These are phyloP conservation scores for Cyphomyrus discorhynchus DNA, from an alignment of 2,113 vertebrate species.

Conservation along the genomic window DNA sequence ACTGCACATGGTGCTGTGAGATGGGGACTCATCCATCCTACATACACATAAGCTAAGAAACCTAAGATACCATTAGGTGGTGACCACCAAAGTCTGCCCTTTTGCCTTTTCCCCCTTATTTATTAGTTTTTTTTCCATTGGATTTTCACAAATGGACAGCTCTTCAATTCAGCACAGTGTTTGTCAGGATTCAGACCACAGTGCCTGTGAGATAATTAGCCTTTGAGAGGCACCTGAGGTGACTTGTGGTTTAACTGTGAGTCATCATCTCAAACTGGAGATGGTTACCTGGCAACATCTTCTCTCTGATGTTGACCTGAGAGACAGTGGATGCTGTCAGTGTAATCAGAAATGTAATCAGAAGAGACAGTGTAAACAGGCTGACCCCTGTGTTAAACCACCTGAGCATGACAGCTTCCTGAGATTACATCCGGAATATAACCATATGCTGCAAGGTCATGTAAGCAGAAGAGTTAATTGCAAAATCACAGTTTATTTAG, in stretches of 20 bases:
- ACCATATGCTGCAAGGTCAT: background rate
- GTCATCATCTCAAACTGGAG: conserved; percentile 7
- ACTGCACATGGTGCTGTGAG: background rate
- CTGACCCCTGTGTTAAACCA: background rate
- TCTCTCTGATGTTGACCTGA: conserved; percentile 6
- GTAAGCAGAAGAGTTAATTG: background rate
- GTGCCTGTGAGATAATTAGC: background rate
- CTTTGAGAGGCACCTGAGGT: conserved; percentile 14
- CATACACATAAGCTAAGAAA: background rate
- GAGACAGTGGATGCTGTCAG: conserved; percentile 9
- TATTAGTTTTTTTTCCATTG: background rate
- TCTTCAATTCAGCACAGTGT: background rate
- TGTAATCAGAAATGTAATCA: conserved; percentile 15
- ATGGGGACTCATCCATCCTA: background rate
- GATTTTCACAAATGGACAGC: background rate
- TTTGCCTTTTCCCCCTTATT: background rate
- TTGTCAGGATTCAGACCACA: background rate
- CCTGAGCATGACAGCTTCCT: conserved; percentile 2
- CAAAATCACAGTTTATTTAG: background rate
- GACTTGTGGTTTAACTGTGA: background rate
- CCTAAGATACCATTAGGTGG: background rate
- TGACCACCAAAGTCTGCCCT: background rate
- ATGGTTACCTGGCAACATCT: conserved; percentile 12
- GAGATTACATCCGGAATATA: background rate
- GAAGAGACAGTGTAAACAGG: conserved; percentile 15